Percentiles rank a stretch among this genome's conserved stretches.
phyloP scores from a whole-genome alignment of 1,140 invertebrate species.

The Drosophila quadrilineata region DNA sequence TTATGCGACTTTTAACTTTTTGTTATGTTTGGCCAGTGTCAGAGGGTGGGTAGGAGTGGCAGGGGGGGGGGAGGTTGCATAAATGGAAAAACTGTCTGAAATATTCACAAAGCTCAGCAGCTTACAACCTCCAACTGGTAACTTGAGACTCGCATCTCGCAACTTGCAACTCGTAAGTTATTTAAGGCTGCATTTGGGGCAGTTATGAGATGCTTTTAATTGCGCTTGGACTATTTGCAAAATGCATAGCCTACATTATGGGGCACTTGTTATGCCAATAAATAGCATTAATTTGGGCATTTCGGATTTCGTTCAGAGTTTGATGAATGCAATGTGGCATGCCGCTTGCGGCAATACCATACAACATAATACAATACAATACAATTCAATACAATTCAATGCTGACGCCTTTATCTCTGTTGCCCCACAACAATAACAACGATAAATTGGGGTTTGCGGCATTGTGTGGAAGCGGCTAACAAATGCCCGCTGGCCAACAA shows the following conservation, averaged over 20 bases:
- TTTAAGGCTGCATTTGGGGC: not conserved
- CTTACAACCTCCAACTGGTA: not conserved
- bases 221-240: not conserved
- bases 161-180: not conserved
- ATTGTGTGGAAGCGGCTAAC: slow-evolving; percentile 5
- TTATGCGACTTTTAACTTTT: slow-evolving; percentile 25
- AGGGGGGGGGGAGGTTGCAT: not conserved
- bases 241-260: not conserved
- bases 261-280: slow-evolving; percentile 5
- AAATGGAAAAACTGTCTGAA: not conserved
- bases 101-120: not conserved
- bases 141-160: not conserved
- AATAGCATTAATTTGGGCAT: slow-evolving; percentile 26
- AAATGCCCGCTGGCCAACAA: not conserved
- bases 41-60: not conserved
- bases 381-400: slow-evolving; percentile 11
- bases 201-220: not conserved
- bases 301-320: slow-evolving; percentile 13
- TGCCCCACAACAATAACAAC: not conserved
- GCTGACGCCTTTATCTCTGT: slow-evolving; percentile 5
- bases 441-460: slow-evolving; percentile 20
- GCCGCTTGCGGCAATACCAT: not conserved
- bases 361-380: not conserved
- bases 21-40: not conserved
- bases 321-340: slow-evolving; percentile 1